Evolutionary conservation across 2,888 invertebrate species (phyloP).

Genomic region (Aphodius sticticus): DNA sequence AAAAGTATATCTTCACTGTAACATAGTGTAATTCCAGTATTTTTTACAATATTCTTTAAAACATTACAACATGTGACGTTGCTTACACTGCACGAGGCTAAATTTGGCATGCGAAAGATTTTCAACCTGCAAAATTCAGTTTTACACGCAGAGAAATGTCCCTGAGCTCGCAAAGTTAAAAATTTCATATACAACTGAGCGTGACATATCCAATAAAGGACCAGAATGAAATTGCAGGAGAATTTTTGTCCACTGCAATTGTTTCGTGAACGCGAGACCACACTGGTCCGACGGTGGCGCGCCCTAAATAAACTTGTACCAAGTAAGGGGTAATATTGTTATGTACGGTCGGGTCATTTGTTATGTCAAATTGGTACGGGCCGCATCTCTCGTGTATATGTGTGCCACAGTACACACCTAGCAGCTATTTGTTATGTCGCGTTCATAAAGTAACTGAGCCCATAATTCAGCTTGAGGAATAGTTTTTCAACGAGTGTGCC

Average conservation of each 20-base stretch:
- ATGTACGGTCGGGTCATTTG: background rate
- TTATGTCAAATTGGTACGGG: background rate
- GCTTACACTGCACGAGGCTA: background rate
- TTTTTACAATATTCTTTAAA: too few relatives aligned
- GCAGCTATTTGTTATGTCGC: background rate
- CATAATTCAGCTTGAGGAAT: background rate
- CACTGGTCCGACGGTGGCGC: background rate
- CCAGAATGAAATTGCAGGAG: background rate
- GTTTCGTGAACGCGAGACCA: background rate
- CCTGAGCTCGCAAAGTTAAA: background rate
- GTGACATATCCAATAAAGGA: background rate
- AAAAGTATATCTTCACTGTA: too few relatives aligned
- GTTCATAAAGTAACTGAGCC: background rate
- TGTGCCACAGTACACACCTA: background rate
- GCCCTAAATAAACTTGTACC: background rate
- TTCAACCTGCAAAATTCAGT: background rate
- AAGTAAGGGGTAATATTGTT: background rate
- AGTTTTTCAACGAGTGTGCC: background rate
- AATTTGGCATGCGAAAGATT: background rate
- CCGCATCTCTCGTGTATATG: background rate
- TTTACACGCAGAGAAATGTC: background rate
- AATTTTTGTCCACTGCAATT: background rate
- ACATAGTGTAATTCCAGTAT: too few relatives aligned
- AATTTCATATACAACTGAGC: background rate
- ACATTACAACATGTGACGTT: too few relatives aligned